Evolutionary conservation across 2,797 vertebrate genomes (phyloP), one percentile per base, ranked within the genome.

Genomic region (Eremophila alpestris): DNA sequence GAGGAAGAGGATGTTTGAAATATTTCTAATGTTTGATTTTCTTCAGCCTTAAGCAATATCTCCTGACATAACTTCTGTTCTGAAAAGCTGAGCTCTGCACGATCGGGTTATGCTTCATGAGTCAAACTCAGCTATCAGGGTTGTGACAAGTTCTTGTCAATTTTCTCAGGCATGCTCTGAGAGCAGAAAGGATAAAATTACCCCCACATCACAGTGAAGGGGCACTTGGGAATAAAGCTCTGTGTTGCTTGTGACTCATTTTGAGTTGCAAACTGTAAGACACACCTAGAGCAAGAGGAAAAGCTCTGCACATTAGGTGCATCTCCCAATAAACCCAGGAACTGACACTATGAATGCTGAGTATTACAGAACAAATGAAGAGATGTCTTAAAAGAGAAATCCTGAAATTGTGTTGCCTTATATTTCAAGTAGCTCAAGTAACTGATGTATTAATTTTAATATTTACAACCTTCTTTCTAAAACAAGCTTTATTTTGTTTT

Each of bases 391-490:
- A 69, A 65, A 77, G 34, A 87, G 30, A 84, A 75, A 46, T 58
- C 34, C 23, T 74, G 32, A 62, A 58, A 17, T n/a, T 67, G 10
- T 65, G 12, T 58, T 75, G 21, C 12, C 7, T 62, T 59, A 1
- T 34, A 70, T 52, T 83, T 55, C n/a, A 79, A 29, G 45, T 26
- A 79, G n/a, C 24, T 59, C 15, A 43, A 64, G 10, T 43, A 87
- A 52, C 17, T 32, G 18, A 29, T 16, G 15, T 11, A 56, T 30
- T 51, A 0, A 0, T 43, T 68, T 62, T 46, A 16, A 43, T 56
- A 62, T 81, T 78, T 52, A 40, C 23, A 69, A 43, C 6, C 27
- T 68, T 46, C 14, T 77, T 60, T 56, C 43, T 56, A 43, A 81
- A 5, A 46, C 10, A 64, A 59, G 8, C 6, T 77, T 74, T 12